Percentiles rank a stretch among this genome's conserved stretches.
These are phyloP conservation scores for Onchidella celtica DNA, from an alignment of 2,888 invertebrate species.

Conservation along the genomic window DNA sequence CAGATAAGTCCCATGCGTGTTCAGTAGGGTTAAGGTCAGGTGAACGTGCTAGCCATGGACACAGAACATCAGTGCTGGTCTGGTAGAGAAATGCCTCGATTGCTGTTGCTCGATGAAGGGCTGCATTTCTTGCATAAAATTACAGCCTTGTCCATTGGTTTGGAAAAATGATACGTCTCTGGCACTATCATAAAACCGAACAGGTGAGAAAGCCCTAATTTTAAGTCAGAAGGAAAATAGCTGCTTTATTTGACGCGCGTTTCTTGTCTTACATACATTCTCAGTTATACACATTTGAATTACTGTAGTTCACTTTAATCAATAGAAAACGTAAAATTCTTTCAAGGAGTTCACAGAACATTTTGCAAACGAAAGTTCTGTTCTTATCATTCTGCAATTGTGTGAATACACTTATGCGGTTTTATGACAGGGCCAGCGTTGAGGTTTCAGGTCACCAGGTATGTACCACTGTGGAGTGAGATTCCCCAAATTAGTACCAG, in stretches of 20 bases:
- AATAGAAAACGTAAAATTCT: too few relatives aligned
- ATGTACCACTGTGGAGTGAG: conserved; percentile 1
- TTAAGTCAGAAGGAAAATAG: too few relatives aligned
- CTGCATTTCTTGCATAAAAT: neutral
- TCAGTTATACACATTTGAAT: too few relatives aligned
- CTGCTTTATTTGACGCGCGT: too few relatives aligned
- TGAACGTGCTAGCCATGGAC: neutral
- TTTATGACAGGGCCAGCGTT: neutral
- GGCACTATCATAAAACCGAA: too few relatives aligned
- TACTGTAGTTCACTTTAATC: too few relatives aligned
- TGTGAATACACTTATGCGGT: too few relatives aligned
- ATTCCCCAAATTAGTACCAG: neutral
- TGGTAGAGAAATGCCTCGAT: neutral
- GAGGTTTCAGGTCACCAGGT: neutral
- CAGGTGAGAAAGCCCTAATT: too few relatives aligned
- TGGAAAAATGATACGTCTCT: neutral
- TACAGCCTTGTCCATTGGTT: neutral
- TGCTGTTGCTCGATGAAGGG: neutral
- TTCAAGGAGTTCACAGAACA: too few relatives aligned
- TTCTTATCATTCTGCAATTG: too few relatives aligned
- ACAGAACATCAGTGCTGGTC: neutral
- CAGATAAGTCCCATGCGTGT: neutral
- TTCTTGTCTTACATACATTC: too few relatives aligned
- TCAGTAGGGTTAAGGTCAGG: neutral
- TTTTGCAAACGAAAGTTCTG: too few relatives aligned